These are phyloP conservation scores for Seladonia tumulorum DNA, from an alignment of 2,888 invertebrate species.

Conservation along the genomic window DNA sequence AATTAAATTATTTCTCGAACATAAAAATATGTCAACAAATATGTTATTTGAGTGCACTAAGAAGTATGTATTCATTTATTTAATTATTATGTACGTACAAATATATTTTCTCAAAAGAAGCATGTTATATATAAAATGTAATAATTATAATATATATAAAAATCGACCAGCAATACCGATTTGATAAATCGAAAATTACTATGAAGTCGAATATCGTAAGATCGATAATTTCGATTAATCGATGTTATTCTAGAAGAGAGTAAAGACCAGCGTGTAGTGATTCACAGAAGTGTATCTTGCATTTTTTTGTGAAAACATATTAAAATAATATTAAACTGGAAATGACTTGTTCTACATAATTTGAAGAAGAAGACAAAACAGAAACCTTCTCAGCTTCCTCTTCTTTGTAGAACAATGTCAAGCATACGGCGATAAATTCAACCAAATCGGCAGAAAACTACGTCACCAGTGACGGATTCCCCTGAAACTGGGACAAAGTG, in stretches of 20 bases:
- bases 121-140: background rate
- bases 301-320: constrained; percentile 42
- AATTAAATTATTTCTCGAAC: background rate
- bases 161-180: constrained; percentile 48
- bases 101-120: background rate
- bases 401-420: constrained; percentile 37
- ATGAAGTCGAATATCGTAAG: constrained; percentile 39
- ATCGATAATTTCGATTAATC: constrained; percentile 57
- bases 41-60: background rate
- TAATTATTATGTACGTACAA: background rate
- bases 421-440: constrained; percentile 47
- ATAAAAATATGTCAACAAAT: background rate
- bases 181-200: constrained; percentile 47
- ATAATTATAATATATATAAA: constrained; percentile 16
- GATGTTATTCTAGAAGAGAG: constrained; percentile 40
- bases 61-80: background rate
- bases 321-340: constrained; percentile 32
- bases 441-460: constrained; percentile 76
- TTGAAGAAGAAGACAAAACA: constrained; percentile 11
- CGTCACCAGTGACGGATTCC: constrained; percentile 84
- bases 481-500: constrained; percentile 84
- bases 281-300: constrained; percentile 38
- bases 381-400: constrained; percentile 23
- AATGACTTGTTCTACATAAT: constrained; percentile 33
- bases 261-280: constrained; percentile 48